Conservation (phyloP, 2,113 vertebrate species). For the Gallinago jamesoni region DNA sequence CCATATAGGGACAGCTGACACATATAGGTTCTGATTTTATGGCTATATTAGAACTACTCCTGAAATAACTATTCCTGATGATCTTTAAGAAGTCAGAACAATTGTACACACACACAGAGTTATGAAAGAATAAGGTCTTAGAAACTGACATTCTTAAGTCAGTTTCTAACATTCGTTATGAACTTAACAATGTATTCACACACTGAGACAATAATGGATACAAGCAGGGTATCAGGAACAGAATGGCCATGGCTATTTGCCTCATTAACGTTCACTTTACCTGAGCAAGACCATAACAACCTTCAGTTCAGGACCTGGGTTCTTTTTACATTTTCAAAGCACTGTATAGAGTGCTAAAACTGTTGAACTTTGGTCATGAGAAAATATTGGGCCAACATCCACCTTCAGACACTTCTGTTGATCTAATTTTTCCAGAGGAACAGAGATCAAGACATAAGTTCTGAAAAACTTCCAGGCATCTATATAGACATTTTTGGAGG, state of each 20-base stretch:
- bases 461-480: background rate
- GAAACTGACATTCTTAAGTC: background rate
- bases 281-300: background rate
- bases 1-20: background rate
- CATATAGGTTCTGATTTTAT: fast-evolving
- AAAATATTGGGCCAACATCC: background rate
- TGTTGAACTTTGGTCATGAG: background rate
- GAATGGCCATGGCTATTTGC: background rate
- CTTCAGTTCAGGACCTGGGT: background rate
- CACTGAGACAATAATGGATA: background rate
- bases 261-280: background rate
- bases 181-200: background rate
- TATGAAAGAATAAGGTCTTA: background rate
- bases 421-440: background rate
- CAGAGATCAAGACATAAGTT: background rate
- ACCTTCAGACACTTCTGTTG: background rate
- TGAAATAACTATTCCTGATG: background rate
- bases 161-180: background rate
- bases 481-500: background rate
- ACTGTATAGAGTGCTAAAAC: background rate
- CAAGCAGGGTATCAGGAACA: background rate
- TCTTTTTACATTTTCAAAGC: background rate
- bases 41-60: background rate
- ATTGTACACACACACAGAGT: background rate
- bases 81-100: background rate